Conservation (phyloP, 2,113 vertebrate species). For the Sclerurus mexicanus region DNA sequence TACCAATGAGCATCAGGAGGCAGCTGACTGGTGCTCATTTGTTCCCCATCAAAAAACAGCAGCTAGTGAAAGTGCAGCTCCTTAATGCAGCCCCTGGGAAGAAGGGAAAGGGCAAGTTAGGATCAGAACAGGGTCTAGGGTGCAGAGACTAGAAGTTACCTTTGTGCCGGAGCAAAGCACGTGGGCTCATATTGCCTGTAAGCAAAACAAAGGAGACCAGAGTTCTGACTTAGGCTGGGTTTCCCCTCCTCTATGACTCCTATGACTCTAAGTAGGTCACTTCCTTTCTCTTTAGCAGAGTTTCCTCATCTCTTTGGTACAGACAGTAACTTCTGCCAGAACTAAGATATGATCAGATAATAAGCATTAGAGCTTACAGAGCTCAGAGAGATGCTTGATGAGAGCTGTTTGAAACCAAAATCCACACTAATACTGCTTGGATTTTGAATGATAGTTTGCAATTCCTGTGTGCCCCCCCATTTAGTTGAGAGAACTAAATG, state of each 20-base stretch:
- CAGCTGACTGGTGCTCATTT: background rate
- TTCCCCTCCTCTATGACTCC: background rate
- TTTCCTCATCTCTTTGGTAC: background rate
- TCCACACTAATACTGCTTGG: background rate
- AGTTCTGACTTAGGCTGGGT: background rate
- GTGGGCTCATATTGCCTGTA: background rate
- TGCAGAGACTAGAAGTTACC: background rate
- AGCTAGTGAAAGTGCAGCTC: background rate
- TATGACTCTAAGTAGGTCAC: background rate
- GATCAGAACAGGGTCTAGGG: background rate
- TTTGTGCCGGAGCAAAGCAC: background rate
- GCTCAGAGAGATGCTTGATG: background rate
- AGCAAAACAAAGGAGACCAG: background rate
- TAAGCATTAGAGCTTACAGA: background rate
- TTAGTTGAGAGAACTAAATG: background rate
- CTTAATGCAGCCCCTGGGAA: background rate
- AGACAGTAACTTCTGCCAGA: background rate
- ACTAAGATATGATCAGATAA: background rate
- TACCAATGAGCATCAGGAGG: background rate
- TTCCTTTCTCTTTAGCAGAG: slow-evolving; percentile 1
- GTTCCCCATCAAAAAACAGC: background rate
- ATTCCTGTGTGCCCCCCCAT: background rate
- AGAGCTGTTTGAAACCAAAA: background rate
- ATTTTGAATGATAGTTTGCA: background rate
- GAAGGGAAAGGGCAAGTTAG: background rate